These are phyloP conservation scores for Lontra canadensis DNA, from an alignment of 2,113 vertebrate genomes.

Conservation along the genomic window DNA sequence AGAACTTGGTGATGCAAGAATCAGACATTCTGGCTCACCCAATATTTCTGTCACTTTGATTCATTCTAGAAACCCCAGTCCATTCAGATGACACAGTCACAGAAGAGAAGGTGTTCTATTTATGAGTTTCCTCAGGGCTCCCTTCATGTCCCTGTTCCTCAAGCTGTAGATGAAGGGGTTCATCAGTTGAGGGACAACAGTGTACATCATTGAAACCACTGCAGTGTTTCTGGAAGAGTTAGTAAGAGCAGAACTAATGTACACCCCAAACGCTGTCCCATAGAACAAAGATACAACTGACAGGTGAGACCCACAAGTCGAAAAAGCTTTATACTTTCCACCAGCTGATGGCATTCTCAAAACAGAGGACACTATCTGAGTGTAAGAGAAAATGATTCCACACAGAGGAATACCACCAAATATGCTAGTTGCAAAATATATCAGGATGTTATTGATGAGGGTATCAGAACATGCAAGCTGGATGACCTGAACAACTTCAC, in stretches of 20 bases:
- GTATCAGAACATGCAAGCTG: conserved; percentile 27
- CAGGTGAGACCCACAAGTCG: conserved; percentile 56
- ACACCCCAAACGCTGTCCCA: neutral
- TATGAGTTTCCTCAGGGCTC: neutral
- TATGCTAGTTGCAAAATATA: neutral
- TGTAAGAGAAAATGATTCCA: conserved; percentile 48
- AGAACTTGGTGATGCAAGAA: too few relatives aligned
- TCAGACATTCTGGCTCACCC: too few relatives aligned
- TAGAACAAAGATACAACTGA: conserved; percentile 26
- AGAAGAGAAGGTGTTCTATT: neutral
- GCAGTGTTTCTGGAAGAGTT: neutral
- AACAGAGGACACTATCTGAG: neutral
- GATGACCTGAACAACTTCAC: conserved; percentile 43
- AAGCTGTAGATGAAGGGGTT: conserved; percentile 62
- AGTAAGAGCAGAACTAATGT: neutral
- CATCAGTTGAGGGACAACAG: neutral
- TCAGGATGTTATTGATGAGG: neutral
- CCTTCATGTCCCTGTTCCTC: conserved; percentile 42
- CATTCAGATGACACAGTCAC: neutral
- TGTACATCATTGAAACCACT: neutral
- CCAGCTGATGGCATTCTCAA: conserved; percentile 17
- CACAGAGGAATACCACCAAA: neutral
- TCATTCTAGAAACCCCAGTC: neutral
- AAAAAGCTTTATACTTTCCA: neutral
- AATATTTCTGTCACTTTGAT: neutral